These are phyloP conservation scores for Hyposoter dolosus DNA, from an alignment of 2,888 invertebrate genomes.

Conservation along the genomic window DNA sequence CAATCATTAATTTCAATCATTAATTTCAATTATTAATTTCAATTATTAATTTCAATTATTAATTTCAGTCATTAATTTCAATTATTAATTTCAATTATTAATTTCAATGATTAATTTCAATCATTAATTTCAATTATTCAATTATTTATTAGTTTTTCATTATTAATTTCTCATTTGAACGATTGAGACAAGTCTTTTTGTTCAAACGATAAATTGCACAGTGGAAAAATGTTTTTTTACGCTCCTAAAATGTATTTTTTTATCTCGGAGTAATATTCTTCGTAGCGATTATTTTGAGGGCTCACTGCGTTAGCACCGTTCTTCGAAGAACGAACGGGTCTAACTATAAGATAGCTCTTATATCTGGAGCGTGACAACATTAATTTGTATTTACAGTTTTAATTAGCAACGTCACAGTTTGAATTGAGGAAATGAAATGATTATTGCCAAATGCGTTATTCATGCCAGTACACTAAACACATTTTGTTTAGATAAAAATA, in stretches of 20 bases:
- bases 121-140: not conserved
- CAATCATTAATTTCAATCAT: not conserved
- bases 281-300: not conserved
- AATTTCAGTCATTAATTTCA: too few species aligned
- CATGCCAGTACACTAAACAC: not conserved
- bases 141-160: too few species aligned
- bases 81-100: too few species aligned
- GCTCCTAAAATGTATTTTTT: not conserved
- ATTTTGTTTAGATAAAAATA: not conserved
- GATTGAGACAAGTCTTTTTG: not conserved
- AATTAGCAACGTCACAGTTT: constrained; percentile 40
- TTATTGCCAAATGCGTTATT: constrained; percentile 22
- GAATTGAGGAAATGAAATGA: constrained; percentile 18
- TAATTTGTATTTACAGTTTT: constrained; percentile 40
- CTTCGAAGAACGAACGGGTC: constrained; percentile 5
- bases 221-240: not conserved
- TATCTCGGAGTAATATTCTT: constrained; percentile 9
- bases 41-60: not conserved
- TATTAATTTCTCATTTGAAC: not conserved
- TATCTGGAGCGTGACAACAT: constrained; percentile 54
- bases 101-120: too few species aligned
- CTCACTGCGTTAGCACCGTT: constrained; percentile 1
- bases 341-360: constrained; percentile 16
- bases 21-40: not conserved
- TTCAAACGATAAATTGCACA: not conserved